phyloP scores from a whole-genome alignment of 2,113 vertebrate genomes.

The Aythya baeri region DNA sequence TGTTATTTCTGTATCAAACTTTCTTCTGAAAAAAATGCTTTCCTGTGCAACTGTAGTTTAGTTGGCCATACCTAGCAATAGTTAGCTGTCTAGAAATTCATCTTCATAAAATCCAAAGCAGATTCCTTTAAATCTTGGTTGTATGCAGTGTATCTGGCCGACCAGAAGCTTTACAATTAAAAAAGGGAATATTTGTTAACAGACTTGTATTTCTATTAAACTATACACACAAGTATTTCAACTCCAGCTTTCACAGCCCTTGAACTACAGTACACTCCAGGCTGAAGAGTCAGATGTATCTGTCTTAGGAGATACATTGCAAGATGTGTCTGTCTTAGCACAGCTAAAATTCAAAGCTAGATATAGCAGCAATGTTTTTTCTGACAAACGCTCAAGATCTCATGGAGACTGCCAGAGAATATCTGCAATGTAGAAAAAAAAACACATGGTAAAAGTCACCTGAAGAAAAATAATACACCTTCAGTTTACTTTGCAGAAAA shows the following conservation, averaged over 20 bases:
- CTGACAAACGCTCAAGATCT: not conserved
- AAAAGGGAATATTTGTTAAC: not conserved
- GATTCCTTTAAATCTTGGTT: not conserved
- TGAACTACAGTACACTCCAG: not conserved
- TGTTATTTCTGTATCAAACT: not conserved
- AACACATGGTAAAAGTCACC: too few relatives aligned
- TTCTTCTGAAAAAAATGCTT: not conserved
- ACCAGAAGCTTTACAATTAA: not conserved
- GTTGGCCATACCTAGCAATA: not conserved
- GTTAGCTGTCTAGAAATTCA: not conserved
- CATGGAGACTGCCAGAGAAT: not conserved
- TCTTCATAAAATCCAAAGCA: not conserved
- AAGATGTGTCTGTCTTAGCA: not conserved
- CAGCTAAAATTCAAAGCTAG: not conserved
- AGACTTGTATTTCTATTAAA: not conserved
- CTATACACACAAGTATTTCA: not conserved
- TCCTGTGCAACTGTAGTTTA: not conserved
- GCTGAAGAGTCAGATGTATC: not conserved
- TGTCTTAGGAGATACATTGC: not conserved
- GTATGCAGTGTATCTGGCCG: not conserved
- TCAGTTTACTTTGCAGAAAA: not conserved
- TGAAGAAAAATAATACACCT: not conserved
- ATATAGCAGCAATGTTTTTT: rapidly evolving
- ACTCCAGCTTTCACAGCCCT: not conserved
- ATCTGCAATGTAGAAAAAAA: not conserved